These are phyloP conservation scores for Nemapogon koenigi DNA, from an alignment of 2,888 invertebrate genomes.

Conservation along the genomic window DNA sequence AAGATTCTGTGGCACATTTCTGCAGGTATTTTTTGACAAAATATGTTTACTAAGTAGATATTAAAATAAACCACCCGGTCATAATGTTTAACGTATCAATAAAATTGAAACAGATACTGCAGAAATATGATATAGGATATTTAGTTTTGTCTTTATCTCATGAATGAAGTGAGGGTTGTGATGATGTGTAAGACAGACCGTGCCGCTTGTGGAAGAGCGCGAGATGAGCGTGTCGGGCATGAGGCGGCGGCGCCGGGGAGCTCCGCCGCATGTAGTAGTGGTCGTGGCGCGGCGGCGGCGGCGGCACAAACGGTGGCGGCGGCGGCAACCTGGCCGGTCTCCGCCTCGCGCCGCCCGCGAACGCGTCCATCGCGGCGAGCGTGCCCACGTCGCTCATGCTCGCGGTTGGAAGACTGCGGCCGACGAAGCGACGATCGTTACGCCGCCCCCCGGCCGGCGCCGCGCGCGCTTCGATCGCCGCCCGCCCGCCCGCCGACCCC, in stretches of 20 bases:
- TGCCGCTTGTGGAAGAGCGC: constrained; percentile 46
- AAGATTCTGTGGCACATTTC: no score
- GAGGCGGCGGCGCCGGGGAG: constrained; percentile 54
- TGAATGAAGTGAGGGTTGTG: background rate
- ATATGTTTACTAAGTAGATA: no score
- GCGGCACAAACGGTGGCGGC: constrained; percentile 44
- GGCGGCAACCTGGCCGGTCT: constrained; percentile 41
- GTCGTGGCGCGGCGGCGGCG: constrained; percentile 56
- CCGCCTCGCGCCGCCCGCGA: constrained; percentile 59
- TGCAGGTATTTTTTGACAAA: no score
- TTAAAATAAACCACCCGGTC: no score
- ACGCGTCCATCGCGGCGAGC: constrained; percentile 62
- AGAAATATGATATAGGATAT: no score
- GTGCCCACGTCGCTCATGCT: constrained; percentile 63
- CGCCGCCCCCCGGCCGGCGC: constrained; percentile 34
- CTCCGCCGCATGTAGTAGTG: constrained; percentile 60
- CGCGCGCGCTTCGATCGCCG: constrained; percentile 33
- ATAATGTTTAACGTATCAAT: no score
- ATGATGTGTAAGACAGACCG: constrained; percentile 33
- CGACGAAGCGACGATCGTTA: constrained; percentile 22
- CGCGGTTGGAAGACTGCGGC: constrained; percentile 53
- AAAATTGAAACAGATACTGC: no score
- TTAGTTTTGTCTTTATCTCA: no score
- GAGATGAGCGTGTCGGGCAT: constrained; percentile 48
- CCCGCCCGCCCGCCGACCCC: constrained; percentile 46